These are phyloP conservation scores for Ceratothoa steindachneri DNA, from an alignment of 2,888 invertebrate species.

Conservation along the genomic window DNA sequence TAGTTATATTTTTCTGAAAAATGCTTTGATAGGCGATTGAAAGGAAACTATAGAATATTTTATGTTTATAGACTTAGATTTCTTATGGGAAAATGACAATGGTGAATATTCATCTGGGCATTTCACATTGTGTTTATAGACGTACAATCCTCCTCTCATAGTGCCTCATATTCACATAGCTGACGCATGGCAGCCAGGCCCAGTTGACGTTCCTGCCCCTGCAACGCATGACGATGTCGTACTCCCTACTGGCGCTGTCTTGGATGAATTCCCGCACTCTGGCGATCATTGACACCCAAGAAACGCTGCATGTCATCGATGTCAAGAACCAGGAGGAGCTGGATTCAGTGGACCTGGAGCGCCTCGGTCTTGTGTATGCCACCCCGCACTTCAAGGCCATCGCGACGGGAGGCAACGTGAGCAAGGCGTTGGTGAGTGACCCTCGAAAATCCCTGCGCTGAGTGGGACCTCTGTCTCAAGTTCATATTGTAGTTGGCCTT, in stretches of 20 bases:
- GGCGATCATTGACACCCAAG: constrained; percentile 77
- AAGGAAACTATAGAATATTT: too few species aligned
- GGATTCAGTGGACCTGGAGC: constrained; percentile 52
- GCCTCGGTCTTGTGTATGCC: constrained; percentile 53
- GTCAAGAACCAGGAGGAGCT: constrained; percentile 81
- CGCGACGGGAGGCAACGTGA: constrained; percentile 91
- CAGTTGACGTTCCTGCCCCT: constrained; percentile 62
- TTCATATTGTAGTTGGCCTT: background rate
- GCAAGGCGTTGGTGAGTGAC: constrained; percentile 64
- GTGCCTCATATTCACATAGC: constrained; percentile 31
- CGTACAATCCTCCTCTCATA: too few species aligned
- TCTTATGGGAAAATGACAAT: too few species aligned
- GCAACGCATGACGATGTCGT: constrained; percentile 67
- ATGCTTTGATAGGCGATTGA: too few species aligned
- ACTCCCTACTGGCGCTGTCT: constrained; percentile 69
- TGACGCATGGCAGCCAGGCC: constrained; percentile 43
- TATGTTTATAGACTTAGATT: too few species aligned
- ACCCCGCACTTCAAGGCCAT: constrained; percentile 84
- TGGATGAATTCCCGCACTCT: constrained; percentile 79
- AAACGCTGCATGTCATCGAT: constrained; percentile 81
- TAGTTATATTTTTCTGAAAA: too few species aligned
- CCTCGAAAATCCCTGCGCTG: background rate
- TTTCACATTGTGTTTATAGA: too few species aligned
- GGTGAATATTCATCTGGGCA: too few species aligned
- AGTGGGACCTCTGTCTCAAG: background rate